These are phyloP conservation scores for Oryzias woworae DNA, from an alignment of 2,113 vertebrate species.

Conservation along the genomic window DNA sequence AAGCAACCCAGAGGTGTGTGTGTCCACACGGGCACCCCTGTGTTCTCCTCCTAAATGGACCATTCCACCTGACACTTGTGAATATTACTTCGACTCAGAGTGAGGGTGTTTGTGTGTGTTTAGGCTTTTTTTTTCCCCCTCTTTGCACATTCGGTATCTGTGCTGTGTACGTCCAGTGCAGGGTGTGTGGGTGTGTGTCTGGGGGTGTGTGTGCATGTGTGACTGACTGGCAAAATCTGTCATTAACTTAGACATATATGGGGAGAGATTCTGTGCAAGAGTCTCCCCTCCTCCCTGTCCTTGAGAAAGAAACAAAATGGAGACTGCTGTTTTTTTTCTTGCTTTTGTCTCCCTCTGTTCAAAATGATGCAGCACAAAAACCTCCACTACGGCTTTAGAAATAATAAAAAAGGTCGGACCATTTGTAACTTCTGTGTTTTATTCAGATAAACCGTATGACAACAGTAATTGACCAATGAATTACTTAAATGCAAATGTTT, in stretches of 20 bases:
- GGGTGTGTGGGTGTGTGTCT: conserved; percentile 10
- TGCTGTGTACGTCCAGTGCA: conserved; percentile 26
- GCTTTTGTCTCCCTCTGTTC: conserved; percentile 49
- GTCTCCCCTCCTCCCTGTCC: conserved; percentile 61
- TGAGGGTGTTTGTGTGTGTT: conserved; percentile 23
- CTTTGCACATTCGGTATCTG: conserved; percentile 42
- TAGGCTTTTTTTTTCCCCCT: conserved; percentile 14
- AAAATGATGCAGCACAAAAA: conserved; percentile 42
- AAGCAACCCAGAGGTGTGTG: conserved; percentile 55
- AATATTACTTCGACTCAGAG: conserved; percentile 57
- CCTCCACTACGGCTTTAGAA: conserved; percentile 18
- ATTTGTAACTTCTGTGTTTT: conserved; percentile 38
- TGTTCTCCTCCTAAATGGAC: conserved; percentile 60
- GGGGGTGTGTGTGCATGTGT: conserved; percentile 14
- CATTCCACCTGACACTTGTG: conserved; percentile 62
- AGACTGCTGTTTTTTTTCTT: conserved; percentile 52
- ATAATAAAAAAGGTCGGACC: conserved; percentile 19
- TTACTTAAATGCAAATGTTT: conserved; percentile 58
- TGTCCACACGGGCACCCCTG: conserved; percentile 50
- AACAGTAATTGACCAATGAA: conserved; percentile 52
- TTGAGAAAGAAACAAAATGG: conserved; percentile 76
- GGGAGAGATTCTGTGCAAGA: conserved; percentile 43
- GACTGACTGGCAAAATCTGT: conserved; percentile 41
- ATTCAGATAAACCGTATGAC: conserved; percentile 34
- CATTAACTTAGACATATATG: conserved; percentile 50